Evolutionary conservation across 2,113 vertebrate species (phyloP), one percentile per base, ranked within the genome.

Genomic region (Peromyscus californicus): DNA sequence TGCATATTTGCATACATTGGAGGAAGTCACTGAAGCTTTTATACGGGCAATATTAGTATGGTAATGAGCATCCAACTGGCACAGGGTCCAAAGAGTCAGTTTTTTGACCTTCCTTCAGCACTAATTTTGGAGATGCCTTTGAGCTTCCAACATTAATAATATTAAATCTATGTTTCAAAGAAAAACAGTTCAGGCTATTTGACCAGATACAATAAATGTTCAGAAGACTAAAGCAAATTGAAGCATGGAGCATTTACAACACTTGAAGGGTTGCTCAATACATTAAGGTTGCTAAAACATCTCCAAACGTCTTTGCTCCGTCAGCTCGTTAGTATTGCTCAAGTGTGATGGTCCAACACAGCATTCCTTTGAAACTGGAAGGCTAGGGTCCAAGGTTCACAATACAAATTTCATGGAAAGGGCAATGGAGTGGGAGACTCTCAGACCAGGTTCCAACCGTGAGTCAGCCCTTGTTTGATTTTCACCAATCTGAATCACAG

Each of bases 1-100:
- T 94, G 45, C 96, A 72, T 96, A 98, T 96, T 93, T 95, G 96
- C 97, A 98, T 97, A 96, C 48, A 74, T 54, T 96, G 72, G 29
- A 98, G 95, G 95, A 95, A 92, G 97, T 93, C 88, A 82, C 65
- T 87, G 91, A 97, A 94, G 94, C 54, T 94, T 96, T 95, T 88
- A 33, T 74, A 96, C 90, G 95, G 98, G 57, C 84, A 94, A 89
- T 65, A 93, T 95, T 96, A 96, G 74, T 91, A 94, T 94, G 95
- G 48, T 93, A 97, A 98, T 98, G 59, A 97, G 91, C 74, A 74
- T 93, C 91, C 51, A 63, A 96, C 65, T 85, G 69, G 86, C 59
- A 94, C 74, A 88, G 54, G 90, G 95, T 96, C 94, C 89, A 74
- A 96, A 87, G 79, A 93, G 96, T 94, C 93, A 78, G 91, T 88